phyloP scores from a whole-genome alignment of 2,888 invertebrate species.

The Branchipolynoe longqiensis region DNA sequence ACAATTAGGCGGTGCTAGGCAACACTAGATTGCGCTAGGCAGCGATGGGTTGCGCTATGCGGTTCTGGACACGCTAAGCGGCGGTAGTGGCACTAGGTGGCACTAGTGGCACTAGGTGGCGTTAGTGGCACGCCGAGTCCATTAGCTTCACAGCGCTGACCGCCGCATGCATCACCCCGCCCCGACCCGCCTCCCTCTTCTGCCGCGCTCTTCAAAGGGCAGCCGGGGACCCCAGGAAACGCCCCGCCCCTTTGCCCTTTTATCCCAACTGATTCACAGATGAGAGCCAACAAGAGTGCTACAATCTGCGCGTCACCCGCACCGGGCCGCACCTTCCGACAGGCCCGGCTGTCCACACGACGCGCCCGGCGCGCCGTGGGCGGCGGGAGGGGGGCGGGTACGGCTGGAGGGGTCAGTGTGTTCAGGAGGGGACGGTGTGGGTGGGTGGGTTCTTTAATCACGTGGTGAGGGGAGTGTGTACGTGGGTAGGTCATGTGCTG shows the following conservation, averaged over 20 bases:
- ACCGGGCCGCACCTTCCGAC: not conserved
- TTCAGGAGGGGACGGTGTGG: too few species aligned
- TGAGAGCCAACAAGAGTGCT: constrained; percentile 18
- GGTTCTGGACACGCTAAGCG: too few species aligned
- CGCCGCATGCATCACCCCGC: constrained; percentile 17
- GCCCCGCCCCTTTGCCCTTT: constrained; percentile 34
- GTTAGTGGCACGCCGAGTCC: not conserved
- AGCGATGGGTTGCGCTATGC: too few species aligned
- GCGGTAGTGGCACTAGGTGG: too few species aligned
- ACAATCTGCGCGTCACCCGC: not conserved
- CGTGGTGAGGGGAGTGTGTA: too few species aligned
- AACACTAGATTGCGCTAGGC: too few species aligned
- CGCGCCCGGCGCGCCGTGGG: too few species aligned
- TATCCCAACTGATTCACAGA: constrained; percentile 45
- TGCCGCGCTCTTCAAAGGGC: constrained; percentile 33
- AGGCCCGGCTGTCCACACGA: not conserved
- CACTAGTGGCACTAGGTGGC: not conserved
- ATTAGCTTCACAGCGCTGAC: constrained; percentile 25
- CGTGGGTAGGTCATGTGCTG: too few species aligned
- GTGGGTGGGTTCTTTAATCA: too few species aligned
- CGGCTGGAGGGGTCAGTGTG: too few species aligned
- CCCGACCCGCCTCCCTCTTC: constrained; percentile 10
- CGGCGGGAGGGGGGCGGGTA: too few species aligned
- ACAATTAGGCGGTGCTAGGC: too few species aligned
- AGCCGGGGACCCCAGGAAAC: not conserved